Evolutionary conservation across 2,888 invertebrate species (phyloP), one percentile per base, ranked within the genome.

Genomic region (Xylota segnis): DNA sequence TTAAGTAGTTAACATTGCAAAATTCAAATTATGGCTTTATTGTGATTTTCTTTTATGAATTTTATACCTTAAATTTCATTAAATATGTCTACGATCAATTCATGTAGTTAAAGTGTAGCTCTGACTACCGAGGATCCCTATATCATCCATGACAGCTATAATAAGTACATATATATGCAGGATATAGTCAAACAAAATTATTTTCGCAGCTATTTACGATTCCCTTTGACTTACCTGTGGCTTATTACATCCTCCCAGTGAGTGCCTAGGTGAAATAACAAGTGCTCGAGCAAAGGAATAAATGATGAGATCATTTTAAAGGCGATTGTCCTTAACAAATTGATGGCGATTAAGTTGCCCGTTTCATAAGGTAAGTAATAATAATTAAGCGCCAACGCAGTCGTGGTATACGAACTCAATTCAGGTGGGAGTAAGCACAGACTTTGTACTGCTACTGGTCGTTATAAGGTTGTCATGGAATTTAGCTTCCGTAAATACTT

Each of bases 391-490:
- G 9, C 4, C 65, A 32, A 6, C 5, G 10, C 4, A 4, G 9
- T 32, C 16, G n/a, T 6, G 0, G 7, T 32, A 45, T 12, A 2
- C 34, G 37, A 40, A 34, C 10, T 0, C n/a, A 58, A 47, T 37
- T 50, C 50, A 63, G 52, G 61, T 52, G 72, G 72, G 50, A 52
- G 40, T 40, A 32, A 32, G 40, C n/a, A 37, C 23, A 50, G 47
- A 50, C 18, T 47, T 70, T 32, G 37, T 37, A 27, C 29, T n/a
- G 7, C 2, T 14, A 43, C 18, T 16, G 52, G 18, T 43, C 23
- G 29, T 56, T 56, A 58, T 14, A 23, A 45, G 23, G 47, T 75
- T 75, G 45, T 16, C 75, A 45, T 45, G 65, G 43, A 43, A 56
- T 54, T 23, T 27, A 27, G 45, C 54, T 65, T 65, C 27, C 43